Base-by-base conservation (phyloP, 2,113 vertebrate species). In the Pollachius pollachius region DNA sequence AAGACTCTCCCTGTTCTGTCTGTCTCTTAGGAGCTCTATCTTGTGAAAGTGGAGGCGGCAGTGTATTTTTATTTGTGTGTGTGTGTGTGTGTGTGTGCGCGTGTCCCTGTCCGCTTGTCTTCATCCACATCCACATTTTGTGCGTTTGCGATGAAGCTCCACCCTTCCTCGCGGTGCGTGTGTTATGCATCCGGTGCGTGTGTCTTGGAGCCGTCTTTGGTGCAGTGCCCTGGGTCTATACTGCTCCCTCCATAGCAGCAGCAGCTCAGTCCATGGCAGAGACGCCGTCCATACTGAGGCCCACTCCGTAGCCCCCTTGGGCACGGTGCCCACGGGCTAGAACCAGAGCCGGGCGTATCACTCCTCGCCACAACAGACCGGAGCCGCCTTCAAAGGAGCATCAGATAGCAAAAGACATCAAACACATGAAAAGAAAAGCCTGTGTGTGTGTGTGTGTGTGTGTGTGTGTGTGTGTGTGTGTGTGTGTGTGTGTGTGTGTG, bases 401-500 rank as follows among this genome's bases (percentile, higher is more conserved):
- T 82, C 76, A 79, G 76, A 83, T 72, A 68, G 68, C 69, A 76
- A 79, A 82, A 80, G 58, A 73, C 79, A 64, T 69, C 70, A 23
- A 15, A 65, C 5, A 23, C 69, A 48, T 48, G 41, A 48, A 48
- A 48, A 48, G 41, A 48, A 48, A 48, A 66, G 62, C 72, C 68
- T 79, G 37, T 79, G 64, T 73, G 72, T 48, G 60, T 62, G 21
- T 61, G 59, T 61, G 59, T 61, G 59, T 61, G 6, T 41, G 37
- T 41, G 37, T 41, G 37, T 41, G 37, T 79, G 75, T 75, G 56
- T 18, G 12, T 72, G 61, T 7, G 7, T 25, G 21, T 30, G 23
- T 30, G 3, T 65, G 59, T 52, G 4, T 67, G 34, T 65, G 21
- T 30, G 23, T 30, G 3, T 65, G 59, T 52, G 4, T 67, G 34